phyloP scores from a whole-genome alignment of 2,888 invertebrate species.

The Biston betularia region DNA sequence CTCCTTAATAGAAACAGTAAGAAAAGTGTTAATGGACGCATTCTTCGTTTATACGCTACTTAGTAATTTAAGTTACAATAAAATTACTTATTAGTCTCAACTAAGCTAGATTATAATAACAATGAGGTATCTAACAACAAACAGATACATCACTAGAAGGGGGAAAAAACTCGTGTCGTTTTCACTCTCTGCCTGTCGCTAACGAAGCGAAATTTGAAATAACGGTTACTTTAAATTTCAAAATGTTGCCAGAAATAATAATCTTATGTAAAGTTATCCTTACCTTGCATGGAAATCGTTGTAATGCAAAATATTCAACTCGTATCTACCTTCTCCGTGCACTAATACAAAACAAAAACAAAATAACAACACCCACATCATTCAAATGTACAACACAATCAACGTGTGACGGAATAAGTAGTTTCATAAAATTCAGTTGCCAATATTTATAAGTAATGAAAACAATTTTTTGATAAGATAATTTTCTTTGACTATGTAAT shows the following conservation, averaged over 20 bases:
- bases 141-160: too few relatives aligned
- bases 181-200: too few relatives aligned
- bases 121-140: too few relatives aligned
- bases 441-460: neutral
- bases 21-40: too few relatives aligned
- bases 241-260: neutral
- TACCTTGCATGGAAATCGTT: constrained; percentile 23
- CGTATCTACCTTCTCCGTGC: constrained; percentile 1
- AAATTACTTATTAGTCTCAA: too few relatives aligned
- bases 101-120: too few relatives aligned
- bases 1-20: too few relatives aligned
- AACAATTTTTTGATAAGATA: constrained; percentile 1
- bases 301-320: constrained; percentile 16
- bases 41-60: too few relatives aligned
- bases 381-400: neutral
- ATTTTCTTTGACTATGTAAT: neutral
- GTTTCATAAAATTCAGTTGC: neutral
- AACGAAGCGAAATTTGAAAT: too few relatives aligned
- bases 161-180: too few relatives aligned
- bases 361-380: constrained; percentile 9
- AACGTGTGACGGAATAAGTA: neutral
- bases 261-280: neutral
- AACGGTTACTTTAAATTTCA: neutral
- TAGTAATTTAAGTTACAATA: too few relatives aligned
- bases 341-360: constrained; percentile 3